Evolutionary conservation across 2,888 invertebrate genomes (phyloP), one percentile per base, ranked within the genome.

Genomic region (Caenorhabditis doughertyi): DNA sequence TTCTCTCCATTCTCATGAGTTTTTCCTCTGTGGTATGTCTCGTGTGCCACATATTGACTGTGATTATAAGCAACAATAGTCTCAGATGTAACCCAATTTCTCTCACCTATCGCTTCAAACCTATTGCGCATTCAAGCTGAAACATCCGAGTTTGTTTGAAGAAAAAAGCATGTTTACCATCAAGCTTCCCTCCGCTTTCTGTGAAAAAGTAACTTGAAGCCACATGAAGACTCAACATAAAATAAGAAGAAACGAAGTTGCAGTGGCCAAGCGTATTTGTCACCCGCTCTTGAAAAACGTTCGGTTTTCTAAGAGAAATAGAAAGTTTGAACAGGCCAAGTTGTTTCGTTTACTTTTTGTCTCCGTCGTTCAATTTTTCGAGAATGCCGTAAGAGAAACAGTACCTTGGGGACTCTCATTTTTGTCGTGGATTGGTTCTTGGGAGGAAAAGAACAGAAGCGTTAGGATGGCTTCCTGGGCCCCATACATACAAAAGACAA

Each of bases 401-500:
- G 62, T 35, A 62, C 62, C 62, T 62, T 42, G 21, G 62, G 62
- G 72, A 62, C 51, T 51, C 32, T 71, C 8, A n/a, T 13, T 27
- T 25, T 60, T n/a, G 23, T 25, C 21, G 47, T 56, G 44, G 27
- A 44, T 39, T 13, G 55, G 18, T 47, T 11, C 32, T 35, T 16
- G 35, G 1, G 42, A 60, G 47, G 16, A 64, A 64, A 23, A 65
- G 64, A 73, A 73, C 55, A 73, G 55, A 32, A 65, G 73, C 47
- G 64, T 55, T 21, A 32, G 39, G 68, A 42, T 58, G 60, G 60
- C 67, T 51, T 68, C 29, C 42, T 21, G 76, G 76, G 55, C 58
- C 76, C 74, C 58, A 76, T 56, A 67, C 74, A 76, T 76, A 76
- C 76, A 67, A 68, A 76, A 76, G 76, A 76, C 76, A 76, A 76